Conservation (phyloP, 2,888 invertebrate genomes). For the Beris morrisii region DNA sequence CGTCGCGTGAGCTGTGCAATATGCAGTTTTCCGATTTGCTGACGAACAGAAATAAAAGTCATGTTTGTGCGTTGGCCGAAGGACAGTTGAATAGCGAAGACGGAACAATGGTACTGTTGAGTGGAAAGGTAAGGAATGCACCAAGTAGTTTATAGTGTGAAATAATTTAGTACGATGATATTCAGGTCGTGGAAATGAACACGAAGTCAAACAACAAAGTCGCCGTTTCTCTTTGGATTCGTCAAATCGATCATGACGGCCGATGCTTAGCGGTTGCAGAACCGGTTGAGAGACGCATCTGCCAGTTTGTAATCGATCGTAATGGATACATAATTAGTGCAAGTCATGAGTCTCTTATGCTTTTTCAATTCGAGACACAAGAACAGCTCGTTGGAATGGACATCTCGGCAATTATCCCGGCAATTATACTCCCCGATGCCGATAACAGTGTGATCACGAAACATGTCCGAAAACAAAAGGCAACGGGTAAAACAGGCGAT, state of each 20-base stretch:
- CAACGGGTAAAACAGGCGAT: conserved; percentile 67
- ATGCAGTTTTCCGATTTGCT: conserved; percentile 60
- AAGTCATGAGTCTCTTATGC: conserved; percentile 57
- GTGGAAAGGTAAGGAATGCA: conserved; percentile 61
- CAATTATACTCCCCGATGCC: conserved; percentile 57
- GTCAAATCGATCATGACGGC: conserved; percentile 61
- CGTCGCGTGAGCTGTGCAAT: conserved; percentile 59
- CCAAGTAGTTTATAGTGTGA: background rate
- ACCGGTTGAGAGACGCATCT: conserved; percentile 59
- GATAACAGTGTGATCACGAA: conserved; percentile 54
- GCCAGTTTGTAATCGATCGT: conserved; percentile 45
- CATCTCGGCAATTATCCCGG: conserved; percentile 59
- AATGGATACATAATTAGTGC: conserved; percentile 45
- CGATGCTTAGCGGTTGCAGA: conserved; percentile 68
- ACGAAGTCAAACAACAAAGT: conserved; percentile 61
- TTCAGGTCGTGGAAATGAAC: conserved; percentile 63
- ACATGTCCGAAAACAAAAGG: conserved; percentile 63
- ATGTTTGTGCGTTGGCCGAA: conserved; percentile 59
- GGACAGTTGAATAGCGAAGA: conserved; percentile 60
- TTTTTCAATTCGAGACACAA: conserved; percentile 60
- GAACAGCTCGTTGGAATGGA: conserved; percentile 60
- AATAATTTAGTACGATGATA: conserved; percentile 12
- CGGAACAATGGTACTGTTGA: conserved; percentile 63
- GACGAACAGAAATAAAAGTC: conserved; percentile 58
- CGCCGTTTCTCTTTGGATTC: conserved; percentile 68